A percentile compares a stretch with the other conserved stretches of the same genome.
These are phyloP conservation scores for Salpingus planirostris DNA, from an alignment of 2,888 invertebrate genomes.

Conservation along the genomic window DNA sequence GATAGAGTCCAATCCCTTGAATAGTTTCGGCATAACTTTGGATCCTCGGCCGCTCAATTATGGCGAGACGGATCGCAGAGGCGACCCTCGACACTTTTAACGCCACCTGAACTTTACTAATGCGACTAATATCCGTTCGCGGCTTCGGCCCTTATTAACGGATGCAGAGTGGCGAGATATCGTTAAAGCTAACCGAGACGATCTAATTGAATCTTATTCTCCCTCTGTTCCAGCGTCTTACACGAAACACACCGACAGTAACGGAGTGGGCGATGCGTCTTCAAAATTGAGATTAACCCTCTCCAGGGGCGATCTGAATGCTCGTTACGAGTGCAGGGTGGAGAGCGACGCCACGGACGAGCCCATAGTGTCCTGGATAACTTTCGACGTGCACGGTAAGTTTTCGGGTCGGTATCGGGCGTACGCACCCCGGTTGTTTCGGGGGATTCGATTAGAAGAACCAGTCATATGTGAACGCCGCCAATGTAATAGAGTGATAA, in stretches of 20 bases:
- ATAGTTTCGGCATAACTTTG: no score
- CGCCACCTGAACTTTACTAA: no score
- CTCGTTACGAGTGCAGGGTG: slow-evolving; percentile 63
- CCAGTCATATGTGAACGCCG: slow-evolving; percentile 12
- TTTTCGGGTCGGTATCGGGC: not conserved
- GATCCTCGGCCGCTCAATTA: no score
- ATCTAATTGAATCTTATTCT: no score
- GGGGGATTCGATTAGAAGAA: slow-evolving; percentile 15
- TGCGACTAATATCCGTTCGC: no score
- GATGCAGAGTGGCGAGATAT: no score
- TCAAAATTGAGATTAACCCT: slow-evolving; percentile 57
- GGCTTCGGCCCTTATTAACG: no score
- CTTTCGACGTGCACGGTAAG: slow-evolving; percentile 68
- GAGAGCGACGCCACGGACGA: slow-evolving; percentile 59
- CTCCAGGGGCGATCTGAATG: slow-evolving; percentile 62
- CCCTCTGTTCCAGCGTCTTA: slow-evolving; percentile 11
- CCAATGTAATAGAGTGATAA: slow-evolving; percentile 17
- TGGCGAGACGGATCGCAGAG: no score
- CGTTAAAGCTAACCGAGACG: no score
- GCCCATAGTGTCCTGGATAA: slow-evolving; percentile 51
- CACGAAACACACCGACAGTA: slow-evolving; percentile 18
- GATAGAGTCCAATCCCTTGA: no score
- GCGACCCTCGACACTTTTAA: no score
- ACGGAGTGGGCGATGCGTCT: slow-evolving; percentile 55
- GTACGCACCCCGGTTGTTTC: slow-evolving; percentile 4